These are phyloP conservation scores for Lepilemur ruficaudatus DNA, from an alignment of 2,797 vertebrate species.

Conservation along the genomic window DNA sequence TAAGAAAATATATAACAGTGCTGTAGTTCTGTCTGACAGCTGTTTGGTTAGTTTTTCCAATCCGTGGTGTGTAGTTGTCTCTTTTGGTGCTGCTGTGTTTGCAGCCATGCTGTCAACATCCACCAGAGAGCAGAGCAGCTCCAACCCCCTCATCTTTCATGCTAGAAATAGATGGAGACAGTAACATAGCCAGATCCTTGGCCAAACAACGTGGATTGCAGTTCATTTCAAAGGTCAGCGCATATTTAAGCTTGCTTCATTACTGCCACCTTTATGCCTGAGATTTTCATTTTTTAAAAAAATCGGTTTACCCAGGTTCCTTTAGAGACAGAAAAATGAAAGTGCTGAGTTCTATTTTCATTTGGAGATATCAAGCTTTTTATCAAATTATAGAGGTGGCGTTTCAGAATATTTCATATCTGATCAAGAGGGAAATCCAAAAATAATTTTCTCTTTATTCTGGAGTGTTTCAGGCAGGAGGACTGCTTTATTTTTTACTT, in stretches of 20 bases:
- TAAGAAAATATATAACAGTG: conserved; percentile 6
- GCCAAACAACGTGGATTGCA: conserved; percentile 89
- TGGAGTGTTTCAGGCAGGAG: conserved; percentile 84
- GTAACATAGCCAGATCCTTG: conserved; percentile 87
- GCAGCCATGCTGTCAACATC: conserved; percentile 89
- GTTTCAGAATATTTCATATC: conserved; percentile 95
- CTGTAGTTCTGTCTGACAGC: conserved; percentile 68
- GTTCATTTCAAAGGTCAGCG: conserved; percentile 95
- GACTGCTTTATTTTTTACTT: conserved; percentile 87
- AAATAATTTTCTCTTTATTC: conserved; percentile 90
- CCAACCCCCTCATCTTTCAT: conserved; percentile 89
- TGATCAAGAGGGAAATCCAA: conserved; percentile 91
- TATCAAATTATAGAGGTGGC: conserved; percentile 94
- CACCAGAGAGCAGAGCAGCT: conserved; percentile 96
- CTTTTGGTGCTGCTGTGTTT: conserved; percentile 79
- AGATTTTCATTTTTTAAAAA: conserved; percentile 88
- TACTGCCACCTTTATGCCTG: conserved; percentile 89
- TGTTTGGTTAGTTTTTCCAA: conserved; percentile 80
- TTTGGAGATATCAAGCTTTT: conserved; percentile 93
- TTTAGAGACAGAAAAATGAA: conserved; percentile 91
- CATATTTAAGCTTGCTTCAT: conserved; percentile 92
- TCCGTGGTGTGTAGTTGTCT: conserved; percentile 77
- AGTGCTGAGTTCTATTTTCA: conserved; percentile 94
- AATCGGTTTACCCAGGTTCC: conserved; percentile 88
- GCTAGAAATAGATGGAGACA: conserved; percentile 89